Evolutionary conservation across 1,140 invertebrate species (phyloP), one percentile per base, ranked within the genome.

Genomic region (Halesus radiatus): DNA sequence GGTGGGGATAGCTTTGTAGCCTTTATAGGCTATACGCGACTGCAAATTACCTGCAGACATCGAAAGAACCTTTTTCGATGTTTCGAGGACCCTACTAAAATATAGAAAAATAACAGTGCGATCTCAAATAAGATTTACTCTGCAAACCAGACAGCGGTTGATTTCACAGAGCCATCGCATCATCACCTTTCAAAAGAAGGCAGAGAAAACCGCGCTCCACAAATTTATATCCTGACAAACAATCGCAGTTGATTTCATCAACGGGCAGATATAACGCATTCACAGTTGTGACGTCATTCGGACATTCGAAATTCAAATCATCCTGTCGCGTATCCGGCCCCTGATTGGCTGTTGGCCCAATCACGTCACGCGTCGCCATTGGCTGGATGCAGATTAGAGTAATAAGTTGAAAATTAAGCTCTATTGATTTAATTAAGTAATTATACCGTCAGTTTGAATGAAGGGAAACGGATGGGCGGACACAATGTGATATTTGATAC

Each of bases 331-430:
- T 66, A 66, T 66, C 62, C 62, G 62, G 62, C 16, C 26, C 62
- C 62, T 66, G 62, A 66, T 66, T 66, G 62, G 62, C 62, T 29
- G 62, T 29, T 26, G 62, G 62, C 29, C 62, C 62, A 66, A 66
- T 66, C 62, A 66, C 62, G 62, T 66, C 22, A 66, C 62, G 62
- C 23, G 62, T 66, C 13, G 22, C 62, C 62, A 66, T 66, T 66
- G 62, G 62, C 62, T 29, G 62, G 62, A 29, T 29, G 16, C 62
- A 26, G 29, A 66, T 66, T 66, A 66, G n/a, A 66, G 62, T 16
- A 66, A 66, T 29, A 29, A 66, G 32, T 66, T 16, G 23, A 66
- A 26, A 66, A 66, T 66, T 66, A 66, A 66, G 23, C 62, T 66
- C 29, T 32, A 66, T 26, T 66, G 62, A 66, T 26, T 66, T 26